Percentiles rank a stretch among this genome's conserved stretches.
phyloP scores from a whole-genome alignment of 1,140 invertebrate genomes.

The Hypsibius dujardini region DNA sequence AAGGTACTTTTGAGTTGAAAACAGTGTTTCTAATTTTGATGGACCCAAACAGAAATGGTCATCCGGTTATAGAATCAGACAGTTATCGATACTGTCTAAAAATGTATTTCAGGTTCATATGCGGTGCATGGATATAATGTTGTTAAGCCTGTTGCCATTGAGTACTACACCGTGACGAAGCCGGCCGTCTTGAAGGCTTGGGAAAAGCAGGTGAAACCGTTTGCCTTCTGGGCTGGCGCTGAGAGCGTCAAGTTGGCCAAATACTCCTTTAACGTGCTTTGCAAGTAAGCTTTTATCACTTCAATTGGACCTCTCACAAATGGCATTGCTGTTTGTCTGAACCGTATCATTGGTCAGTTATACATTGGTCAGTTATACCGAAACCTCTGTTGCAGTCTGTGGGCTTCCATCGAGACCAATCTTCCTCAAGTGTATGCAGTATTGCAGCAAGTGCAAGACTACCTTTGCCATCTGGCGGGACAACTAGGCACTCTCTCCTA shows the following conservation, averaged over 20 bases:
- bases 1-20: not conserved
- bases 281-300: not conserved
- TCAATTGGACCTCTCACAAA: no score
- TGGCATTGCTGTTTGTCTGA: no score
- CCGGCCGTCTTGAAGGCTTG: not conserved
- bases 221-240: not conserved
- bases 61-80: no score
- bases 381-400: not conserved
- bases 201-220: not conserved
- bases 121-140: not conserved
- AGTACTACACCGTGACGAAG: not conserved
- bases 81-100: no score
- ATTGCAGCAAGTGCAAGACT: not conserved
- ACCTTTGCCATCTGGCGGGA: not conserved
- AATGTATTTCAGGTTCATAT: conserved; percentile 1
- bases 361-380: no score
- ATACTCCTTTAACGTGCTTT: not conserved
- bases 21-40: no score
- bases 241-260: not conserved
- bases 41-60: no score
- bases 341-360: no score
- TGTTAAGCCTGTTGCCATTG: not conserved
- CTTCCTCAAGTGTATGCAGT: not conserved
- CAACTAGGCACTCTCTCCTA: not conserved
- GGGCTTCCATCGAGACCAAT: not conserved